Evolutionary conservation across 2,113 vertebrate genomes (phyloP), one percentile per base, ranked within the genome.

Genomic region (Chloropsis hardwickii): DNA sequence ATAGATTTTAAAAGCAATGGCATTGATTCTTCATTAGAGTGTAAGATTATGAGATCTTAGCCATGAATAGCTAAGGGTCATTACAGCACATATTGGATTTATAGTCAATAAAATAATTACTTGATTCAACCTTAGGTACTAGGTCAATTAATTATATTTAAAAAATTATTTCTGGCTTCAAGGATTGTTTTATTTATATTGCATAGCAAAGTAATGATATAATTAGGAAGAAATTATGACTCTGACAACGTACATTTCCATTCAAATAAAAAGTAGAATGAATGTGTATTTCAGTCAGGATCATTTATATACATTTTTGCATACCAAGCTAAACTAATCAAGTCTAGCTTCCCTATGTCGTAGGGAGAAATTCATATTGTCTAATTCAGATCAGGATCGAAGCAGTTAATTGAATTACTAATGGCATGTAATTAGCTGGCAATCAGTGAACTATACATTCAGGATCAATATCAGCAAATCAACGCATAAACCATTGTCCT

Each of bases 61-160:
- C 65, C 74, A 60, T 88, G 45, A 88, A 90, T 94, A 92, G 15
- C 72, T 81, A 93, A 81, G 74, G 65, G 62, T 92, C 60, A 61
- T 97, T 95, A 90, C 45, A 86, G 73, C 58, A 69, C 84, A 79
- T 80, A 82, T 86, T 96, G 89, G 35, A 93, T 86, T 95, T 91
- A 71, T 76, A 94, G 90, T 96, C 92, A 95, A 95, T 95, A 90
- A 96, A 96, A 96, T 91, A 96, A 96, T 96, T 93, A 85, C 80
- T 93, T 90, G 57, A 92, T 92, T 92, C 72, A 91, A 61, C 84
- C 77, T 81, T 92, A 79, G 47, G 64, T 83, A 71, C 44, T 83
- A 47, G 56, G 51, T 92, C 80, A 94, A 93, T 94, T 95, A 94
- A 90, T 95, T 93, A 70, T 76, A 88, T 92, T 93, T 53, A 0